phyloP scores from a whole-genome alignment of 2,113 vertebrate species.

The Chrysemys picta region DNA sequence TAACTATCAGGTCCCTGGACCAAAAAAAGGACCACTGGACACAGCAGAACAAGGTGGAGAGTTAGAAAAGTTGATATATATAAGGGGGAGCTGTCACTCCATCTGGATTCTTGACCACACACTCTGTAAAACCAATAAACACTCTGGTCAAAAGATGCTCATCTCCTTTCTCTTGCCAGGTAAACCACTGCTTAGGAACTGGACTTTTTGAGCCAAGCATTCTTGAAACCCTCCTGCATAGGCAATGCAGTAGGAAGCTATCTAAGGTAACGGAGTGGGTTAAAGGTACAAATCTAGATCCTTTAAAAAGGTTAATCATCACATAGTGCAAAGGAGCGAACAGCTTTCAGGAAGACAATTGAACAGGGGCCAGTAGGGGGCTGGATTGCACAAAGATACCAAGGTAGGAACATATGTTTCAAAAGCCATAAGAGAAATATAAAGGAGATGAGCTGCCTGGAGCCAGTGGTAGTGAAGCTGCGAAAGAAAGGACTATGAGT shows the following conservation, averaged over 20 bases:
- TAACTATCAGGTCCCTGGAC: neutral
- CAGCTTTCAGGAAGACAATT: neutral
- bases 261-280: neutral
- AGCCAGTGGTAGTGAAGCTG: neutral
- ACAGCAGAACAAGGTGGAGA: neutral
- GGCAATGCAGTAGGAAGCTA: neutral
- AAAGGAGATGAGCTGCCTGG: neutral
- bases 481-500: neutral
- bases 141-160: neutral
- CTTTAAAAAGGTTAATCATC: neutral
- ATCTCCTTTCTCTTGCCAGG: neutral
- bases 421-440: neutral
- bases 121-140: neutral
- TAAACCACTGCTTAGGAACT: neutral
- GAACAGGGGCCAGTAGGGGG: neutral
- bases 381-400: neutral
- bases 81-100: neutral
- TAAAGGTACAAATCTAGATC: neutral
- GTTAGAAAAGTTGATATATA: neutral
- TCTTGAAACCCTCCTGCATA: neutral
- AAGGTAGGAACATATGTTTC: neutral
- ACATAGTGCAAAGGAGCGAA: neutral
- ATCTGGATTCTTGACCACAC: neutral
- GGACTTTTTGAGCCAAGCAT: neutral
- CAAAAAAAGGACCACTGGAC: neutral